phyloP scores from a whole-genome alignment of 2,797 vertebrate genomes.

The Schizothorax lantsangensis region DNA sequence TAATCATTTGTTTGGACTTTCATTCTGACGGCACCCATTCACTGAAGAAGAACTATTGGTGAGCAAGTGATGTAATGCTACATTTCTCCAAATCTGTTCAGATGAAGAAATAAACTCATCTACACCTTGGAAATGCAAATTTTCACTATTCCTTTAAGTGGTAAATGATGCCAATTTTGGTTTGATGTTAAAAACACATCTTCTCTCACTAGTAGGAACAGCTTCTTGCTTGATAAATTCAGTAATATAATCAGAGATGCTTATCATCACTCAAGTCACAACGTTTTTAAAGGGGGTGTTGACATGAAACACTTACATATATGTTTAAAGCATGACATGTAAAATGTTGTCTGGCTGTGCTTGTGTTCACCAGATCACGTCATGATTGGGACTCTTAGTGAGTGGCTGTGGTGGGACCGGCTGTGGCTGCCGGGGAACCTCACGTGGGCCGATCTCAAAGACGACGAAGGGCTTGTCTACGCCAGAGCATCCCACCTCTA shows the following conservation, averaged over 20 bases:
- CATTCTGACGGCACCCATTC: background rate
- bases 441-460: constrained; percentile 89
- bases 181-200: background rate
- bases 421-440: constrained; percentile 92
- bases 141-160: background rate
- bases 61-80: background rate
- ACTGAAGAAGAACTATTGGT: background rate
- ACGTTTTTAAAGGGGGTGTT: background rate
- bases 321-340: background rate
- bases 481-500: constrained; percentile 88
- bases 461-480: constrained; percentile 85
- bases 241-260: background rate
- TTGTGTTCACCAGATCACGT: constrained; percentile 4
- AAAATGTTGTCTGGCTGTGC: background rate
- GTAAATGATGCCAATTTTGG: background rate
- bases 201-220: background rate
- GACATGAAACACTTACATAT: background rate
- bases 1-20: background rate
- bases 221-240: background rate
- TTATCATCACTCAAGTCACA: background rate
- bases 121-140: background rate
- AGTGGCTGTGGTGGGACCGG: constrained; percentile 95
- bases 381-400: constrained; percentile 81
- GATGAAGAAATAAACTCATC: background rate
- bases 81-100: background rate